Conservation (phyloP, 2,113 vertebrate genomes). For the Sylvilagus bachmani region DNA sequence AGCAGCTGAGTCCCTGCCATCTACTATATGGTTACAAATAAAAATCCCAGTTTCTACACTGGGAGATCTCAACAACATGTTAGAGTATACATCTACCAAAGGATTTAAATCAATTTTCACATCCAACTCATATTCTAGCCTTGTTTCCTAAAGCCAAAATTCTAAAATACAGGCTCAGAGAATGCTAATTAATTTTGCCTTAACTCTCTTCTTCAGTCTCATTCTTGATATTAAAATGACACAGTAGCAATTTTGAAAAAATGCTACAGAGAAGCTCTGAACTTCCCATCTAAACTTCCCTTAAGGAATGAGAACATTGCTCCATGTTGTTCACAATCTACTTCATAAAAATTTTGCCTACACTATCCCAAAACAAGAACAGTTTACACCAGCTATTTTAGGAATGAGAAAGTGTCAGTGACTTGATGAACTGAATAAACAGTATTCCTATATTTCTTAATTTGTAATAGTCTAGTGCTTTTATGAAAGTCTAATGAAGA, state of each 20-base stretch:
- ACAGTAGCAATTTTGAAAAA: conserved; percentile 64
- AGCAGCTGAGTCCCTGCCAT: too few species aligned
- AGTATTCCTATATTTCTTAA: conserved; percentile 50
- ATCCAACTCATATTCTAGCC: conserved; percentile 10
- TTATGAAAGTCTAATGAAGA: neutral
- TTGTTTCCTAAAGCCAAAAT: conserved; percentile 61
- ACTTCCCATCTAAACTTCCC: conserved; percentile 42
- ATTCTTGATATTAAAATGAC: conserved; percentile 34
- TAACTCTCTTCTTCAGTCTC: neutral
- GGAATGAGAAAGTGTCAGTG: conserved; percentile 63
- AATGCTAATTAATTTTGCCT: conserved; percentile 32
- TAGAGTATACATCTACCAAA: conserved; percentile 24
- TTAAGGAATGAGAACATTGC: conserved; percentile 34
- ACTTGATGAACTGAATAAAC: conserved; percentile 67
- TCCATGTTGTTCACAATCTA: neutral
- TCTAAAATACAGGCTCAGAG: conserved; percentile 11
- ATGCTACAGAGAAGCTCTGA: conserved; percentile 17
- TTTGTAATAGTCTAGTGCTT: conserved; percentile 16
- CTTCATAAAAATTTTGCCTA: conserved; percentile 67
- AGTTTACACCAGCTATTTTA: conserved; percentile 60
- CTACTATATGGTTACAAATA: neutral
- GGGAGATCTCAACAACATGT: neutral
- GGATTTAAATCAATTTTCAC: conserved; percentile 55
- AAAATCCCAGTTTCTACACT: conserved; percentile 46
- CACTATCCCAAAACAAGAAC: conserved; percentile 64